Conservation (phyloP, 2,797 vertebrate genomes). For the Ambastaia sidthimunki region DNA sequence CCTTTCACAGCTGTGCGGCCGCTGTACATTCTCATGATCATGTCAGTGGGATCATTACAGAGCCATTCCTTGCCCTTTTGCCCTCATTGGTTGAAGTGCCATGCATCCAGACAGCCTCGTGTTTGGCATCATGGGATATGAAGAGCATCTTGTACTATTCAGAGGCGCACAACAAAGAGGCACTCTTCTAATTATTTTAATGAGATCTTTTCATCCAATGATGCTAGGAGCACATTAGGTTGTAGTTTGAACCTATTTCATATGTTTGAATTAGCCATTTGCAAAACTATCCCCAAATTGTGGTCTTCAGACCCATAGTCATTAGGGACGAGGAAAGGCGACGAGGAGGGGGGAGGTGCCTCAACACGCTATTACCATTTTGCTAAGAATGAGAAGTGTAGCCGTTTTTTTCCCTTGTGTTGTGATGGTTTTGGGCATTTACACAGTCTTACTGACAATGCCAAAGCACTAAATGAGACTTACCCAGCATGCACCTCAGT, state of each 20-base stretch:
- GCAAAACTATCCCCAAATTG: conserved; percentile 76
- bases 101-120: conserved; percentile 72
- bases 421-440: conserved; percentile 41
- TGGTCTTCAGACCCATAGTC: conserved; percentile 73
- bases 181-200: conserved; percentile 86
- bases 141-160: conserved; percentile 77
- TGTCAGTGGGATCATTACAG: conserved; percentile 75
- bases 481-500: conserved; percentile 16
- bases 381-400: conserved; percentile 42
- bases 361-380: conserved; percentile 46
- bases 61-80: conserved; percentile 81
- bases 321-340: conserved; percentile 76
- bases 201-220: conserved; percentile 85
- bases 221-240: conserved; percentile 84
- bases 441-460: conserved; percentile 38
- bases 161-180: conserved; percentile 82
- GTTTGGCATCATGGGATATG: conserved; percentile 74
- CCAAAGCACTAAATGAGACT: conserved; percentile 32
- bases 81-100: conserved; percentile 80
- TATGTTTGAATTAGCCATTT: conserved; percentile 83
- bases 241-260: conserved; percentile 82
- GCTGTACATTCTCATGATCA: conserved; percentile 78
- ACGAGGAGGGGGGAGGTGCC: conserved; percentile 66
- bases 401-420: conserved; percentile 24
- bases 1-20: conserved; percentile 69